A percentile compares a stretch with the other conserved stretches of the same genome.
phyloP scores from a whole-genome alignment of 2,888 invertebrate genomes.

The Silvanus unidentatus region DNA sequence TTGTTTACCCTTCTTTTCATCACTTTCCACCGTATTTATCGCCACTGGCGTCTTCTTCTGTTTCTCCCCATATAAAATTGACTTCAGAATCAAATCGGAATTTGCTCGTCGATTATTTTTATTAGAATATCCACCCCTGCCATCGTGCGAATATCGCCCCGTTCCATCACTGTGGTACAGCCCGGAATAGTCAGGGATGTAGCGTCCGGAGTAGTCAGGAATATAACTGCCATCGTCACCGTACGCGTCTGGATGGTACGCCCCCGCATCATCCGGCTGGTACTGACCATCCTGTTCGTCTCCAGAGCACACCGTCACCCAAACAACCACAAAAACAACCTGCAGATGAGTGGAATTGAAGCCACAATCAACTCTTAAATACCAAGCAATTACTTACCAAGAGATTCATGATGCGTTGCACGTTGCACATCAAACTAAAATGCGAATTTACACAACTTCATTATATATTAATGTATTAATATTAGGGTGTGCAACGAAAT shows the following conservation, averaged over 20 bases:
- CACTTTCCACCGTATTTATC: too few relatives aligned
- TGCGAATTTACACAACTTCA: not conserved
- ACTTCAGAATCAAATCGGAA: too few relatives aligned
- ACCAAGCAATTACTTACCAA: too few relatives aligned
- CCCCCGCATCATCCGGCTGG: conserved; percentile 6
- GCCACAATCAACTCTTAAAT: too few relatives aligned
- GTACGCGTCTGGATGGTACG: not conserved
- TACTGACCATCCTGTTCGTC: conserved; percentile 6
- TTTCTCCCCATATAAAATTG: too few relatives aligned
- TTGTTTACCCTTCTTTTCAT: too few relatives aligned
- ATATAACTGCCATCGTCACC: conserved; percentile 16
- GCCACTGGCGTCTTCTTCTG: too few relatives aligned
- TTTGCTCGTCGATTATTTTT: too few relatives aligned
- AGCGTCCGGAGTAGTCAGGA: conserved; percentile 14
- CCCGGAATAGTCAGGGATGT: conserved; percentile 15
- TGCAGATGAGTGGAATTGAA: too few relatives aligned
- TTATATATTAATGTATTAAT: not conserved
- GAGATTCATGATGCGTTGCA: too few relatives aligned
- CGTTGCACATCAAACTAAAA: not conserved
- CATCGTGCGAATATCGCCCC: conserved; percentile 12
- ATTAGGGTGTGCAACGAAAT: conserved; percentile 6
- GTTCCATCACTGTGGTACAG: conserved; percentile 12
- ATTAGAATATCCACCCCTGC: conserved; percentile 5
- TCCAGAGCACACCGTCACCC: not conserved
- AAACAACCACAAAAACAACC: not conserved